phyloP scores from a whole-genome alignment of 2,888 invertebrate species.

The Erynnis tages region DNA sequence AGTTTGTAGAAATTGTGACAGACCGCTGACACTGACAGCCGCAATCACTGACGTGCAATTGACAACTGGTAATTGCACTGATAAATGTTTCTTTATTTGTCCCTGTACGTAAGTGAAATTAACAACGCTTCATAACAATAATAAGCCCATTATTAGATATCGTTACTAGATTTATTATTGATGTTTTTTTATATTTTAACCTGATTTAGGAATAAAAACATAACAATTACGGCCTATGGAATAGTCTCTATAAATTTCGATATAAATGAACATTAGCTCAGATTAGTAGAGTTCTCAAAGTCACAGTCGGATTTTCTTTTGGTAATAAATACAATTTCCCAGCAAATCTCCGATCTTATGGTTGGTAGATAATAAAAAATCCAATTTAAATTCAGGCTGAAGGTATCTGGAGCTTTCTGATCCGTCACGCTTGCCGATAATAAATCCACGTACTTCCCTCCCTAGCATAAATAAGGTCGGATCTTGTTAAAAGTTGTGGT shows the following conservation, averaged over 20 bases:
- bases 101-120: not conserved
- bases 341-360: conserved; percentile 25
- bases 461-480: conserved; percentile 74
- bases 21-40: conserved; percentile 46
- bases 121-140: too few species aligned
- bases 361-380: conserved; percentile 44
- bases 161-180: too few species aligned
- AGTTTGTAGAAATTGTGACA: conserved; percentile 50
- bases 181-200: too few species aligned
- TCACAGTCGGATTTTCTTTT: not conserved
- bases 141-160: too few species aligned
- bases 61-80: conserved; percentile 38
- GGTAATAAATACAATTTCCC: conserved; percentile 1
- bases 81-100: conserved; percentile 7
- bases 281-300: too few species aligned
- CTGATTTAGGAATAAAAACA: too few species aligned
- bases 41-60: conserved; percentile 57
- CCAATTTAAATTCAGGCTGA: conserved; percentile 64
- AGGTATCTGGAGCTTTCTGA: conserved; percentile 64
- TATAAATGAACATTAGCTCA: too few species aligned
- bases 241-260: too few species aligned
- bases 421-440: conserved; percentile 72
- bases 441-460: conserved; percentile 69
- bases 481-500: conserved; percentile 79
- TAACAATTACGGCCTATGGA: too few species aligned